Evolutionary conservation across 2,888 invertebrate genomes (phyloP).

Genomic region (Dasysyrphus albostriatus): DNA sequence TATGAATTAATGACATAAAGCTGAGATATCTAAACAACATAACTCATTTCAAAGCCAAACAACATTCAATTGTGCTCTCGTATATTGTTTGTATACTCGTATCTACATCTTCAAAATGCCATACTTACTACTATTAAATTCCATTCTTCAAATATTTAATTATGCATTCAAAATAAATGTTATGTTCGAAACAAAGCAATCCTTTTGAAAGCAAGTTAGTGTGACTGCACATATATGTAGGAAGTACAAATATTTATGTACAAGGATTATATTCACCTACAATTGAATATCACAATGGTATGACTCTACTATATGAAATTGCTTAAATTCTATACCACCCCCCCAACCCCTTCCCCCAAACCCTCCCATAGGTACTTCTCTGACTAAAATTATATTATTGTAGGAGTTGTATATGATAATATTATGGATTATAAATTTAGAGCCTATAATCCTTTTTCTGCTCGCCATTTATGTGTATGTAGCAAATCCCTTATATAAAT

Average conservation of each 20-base stretch:
- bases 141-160: slow-evolving; percentile 54
- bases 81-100: background rate
- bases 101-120: slow-evolving; percentile 28
- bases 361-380: background rate
- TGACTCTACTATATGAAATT: slow-evolving; percentile 24
- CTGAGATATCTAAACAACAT: background rate
- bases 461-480: background rate
- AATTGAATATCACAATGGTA: slow-evolving; percentile 31
- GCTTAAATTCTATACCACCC: slow-evolving; percentile 11
- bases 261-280: slow-evolving; percentile 9
- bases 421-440: slow-evolving; percentile 13
- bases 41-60: background rate
- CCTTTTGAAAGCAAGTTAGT: slow-evolving; percentile 21
- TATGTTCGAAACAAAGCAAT: slow-evolving; percentile 34
- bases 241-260: background rate
- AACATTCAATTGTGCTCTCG: background rate
- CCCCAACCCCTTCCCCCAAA: background rate
- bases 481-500: slow-evolving; percentile 15
- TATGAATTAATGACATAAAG: background rate
- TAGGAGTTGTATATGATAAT: background rate
- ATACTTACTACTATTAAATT: slow-evolving; percentile 36
- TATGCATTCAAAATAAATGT: slow-evolving; percentile 50
- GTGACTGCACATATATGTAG: slow-evolving; percentile 24
- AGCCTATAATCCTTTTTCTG: slow-evolving; percentile 34
- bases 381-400: slow-evolving; percentile 21